Base-by-base conservation (phyloP, 2,113 vertebrate species). In the Halcyon malimbica region DNA sequence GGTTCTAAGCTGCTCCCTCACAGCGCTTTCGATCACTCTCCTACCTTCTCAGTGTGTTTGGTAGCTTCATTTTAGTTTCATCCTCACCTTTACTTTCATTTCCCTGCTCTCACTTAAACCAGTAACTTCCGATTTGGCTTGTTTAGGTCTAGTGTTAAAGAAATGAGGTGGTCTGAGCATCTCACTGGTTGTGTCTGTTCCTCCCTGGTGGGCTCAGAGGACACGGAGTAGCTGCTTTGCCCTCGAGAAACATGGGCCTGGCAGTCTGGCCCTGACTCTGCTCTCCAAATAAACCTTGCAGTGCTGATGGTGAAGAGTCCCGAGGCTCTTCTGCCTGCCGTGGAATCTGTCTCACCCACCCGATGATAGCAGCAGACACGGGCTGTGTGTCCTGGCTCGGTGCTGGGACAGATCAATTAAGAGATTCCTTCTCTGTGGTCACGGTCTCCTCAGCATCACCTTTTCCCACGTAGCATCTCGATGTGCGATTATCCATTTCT, bases 1-100 rank as follows among this genome's bases (percentile, higher is more conserved):
- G 99, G 99, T 99, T 98, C 97, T 98, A 91, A 97, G 97, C 96
- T 91, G 96, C 97, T 97, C 87, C 97, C 94, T 94, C 87, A 91
- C 90, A 97, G 95, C 63, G 95, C 95, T 95, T 95, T 90, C 68
- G 57, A 59, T 96, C 95, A 95, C 96, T 91, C 86, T 96, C 77
- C 93, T 95, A 53, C 90, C 89, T 97, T 83, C 96, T 97, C 94
- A 87, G 44, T 97, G 97, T 98, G 96, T 97, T 76, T 76, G 21
- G 16, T 97, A 96, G 93, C 89, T 94, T 97, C 97, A 97, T 95
- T 95, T 97, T 90, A 95, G 97, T 98, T 94, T 62, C 97, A 97
- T 97, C 7, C 64, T 93, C 96, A 75, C 93, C 93, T 93, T 92
- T 70, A n/a, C 89, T 80, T 69, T 91, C 95, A 93, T 90, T 92